Base-by-base conservation (phyloP, 2,113 vertebrate genomes). In the Aegithalos caudatus region DNA sequence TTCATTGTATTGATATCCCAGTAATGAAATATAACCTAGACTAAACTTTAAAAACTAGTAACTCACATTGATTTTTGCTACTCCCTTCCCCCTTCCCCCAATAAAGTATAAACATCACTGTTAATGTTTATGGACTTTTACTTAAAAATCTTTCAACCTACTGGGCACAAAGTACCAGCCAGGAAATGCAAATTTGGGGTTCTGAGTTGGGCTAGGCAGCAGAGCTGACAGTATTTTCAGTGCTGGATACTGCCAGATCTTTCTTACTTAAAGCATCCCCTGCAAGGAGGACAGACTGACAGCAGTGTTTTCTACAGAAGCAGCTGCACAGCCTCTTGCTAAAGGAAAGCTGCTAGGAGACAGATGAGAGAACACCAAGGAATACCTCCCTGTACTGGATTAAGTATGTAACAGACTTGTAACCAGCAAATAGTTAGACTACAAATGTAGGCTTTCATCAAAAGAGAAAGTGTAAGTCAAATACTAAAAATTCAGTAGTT, bases 21-120 rank as follows among this genome's bases (percentile, higher is more conserved):
- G 97, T 98, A 98, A 98, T 98, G 96, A 97, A 97, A 97, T 98
- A 97, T 97, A 97, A 98, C 97, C 95, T 97, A 97, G 96, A 97
- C 95, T 97, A 91, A 97, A 86, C 92, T 96, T 95, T 70, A 88
- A 93, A 96, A 94, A 47, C 66, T 84, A 95, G 71, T 96, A 97
- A 97, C 92, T 97, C 74, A 56, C 78, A 25, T 74, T 95, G 82
- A 81, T 85, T 96, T 90, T 97, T 96, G 60, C 87, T 81, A 71
- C 44, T 33, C 50, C 83, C 64, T 95, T 80, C 42, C 51, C 94
- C 65, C 70, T 94, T 65, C 61, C 58, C 94, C 93, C 83, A 95
- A 95, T 97, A 97, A 97, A 97, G 96, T 83, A 85, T 95, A 94
- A 95, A 90, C 93, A 86, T 95, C 84, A 71, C 88, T 97, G 72